Base-by-base conservation (phyloP, 2,888 invertebrate genomes). In the Prenolepis imparis region DNA sequence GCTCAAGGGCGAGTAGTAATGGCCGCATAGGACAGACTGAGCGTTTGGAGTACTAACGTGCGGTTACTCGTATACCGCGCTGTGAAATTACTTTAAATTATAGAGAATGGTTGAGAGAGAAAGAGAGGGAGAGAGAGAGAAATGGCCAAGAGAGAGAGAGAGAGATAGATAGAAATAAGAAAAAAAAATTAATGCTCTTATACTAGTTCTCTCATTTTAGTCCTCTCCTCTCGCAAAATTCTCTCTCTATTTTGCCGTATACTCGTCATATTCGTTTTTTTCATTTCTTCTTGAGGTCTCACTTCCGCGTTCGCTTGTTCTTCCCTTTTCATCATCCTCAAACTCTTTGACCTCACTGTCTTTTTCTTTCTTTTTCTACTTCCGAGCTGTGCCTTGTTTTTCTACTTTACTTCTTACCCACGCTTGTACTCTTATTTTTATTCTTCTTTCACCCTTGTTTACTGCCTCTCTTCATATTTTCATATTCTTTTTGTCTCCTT, bases 41-140 rank as follows among this genome's bases (percentile, higher is more conserved):
- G 11, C 18, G 39, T 18, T n/a, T n/a, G 44, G 36, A 67, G 32
- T 57, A 78, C 57, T 78, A 78, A 57, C 63, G 70, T 63, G 55
- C 70, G 80, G 52, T 75, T 72, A 63, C 36, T 80, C 70, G 55
- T 70, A 63, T 64, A 44, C 57, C 48, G 48, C 70, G 55, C 66
- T 59, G 32, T 61, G 82, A 86, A 82, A 84, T 84, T 84, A 82
- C 84, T 83, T 84, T 61, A 84, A 84, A 82, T 84, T 84, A 84
- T 84, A 68, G 84, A 82, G 61, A 83, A 72, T 61, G 77, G 52
- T 24, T 32, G 75, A 57, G 68, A 12, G 41, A 68, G 32, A 68
- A 59, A 68, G 70, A 72, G 82, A 82, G 82, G 63, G 74, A 74
- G 68, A 82, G 15, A 44, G 44, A 64, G 57, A 21, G 24, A 52